Conservation (phyloP, 2,797 vertebrate species). For the Dicrostonyx torquatus region DNA sequence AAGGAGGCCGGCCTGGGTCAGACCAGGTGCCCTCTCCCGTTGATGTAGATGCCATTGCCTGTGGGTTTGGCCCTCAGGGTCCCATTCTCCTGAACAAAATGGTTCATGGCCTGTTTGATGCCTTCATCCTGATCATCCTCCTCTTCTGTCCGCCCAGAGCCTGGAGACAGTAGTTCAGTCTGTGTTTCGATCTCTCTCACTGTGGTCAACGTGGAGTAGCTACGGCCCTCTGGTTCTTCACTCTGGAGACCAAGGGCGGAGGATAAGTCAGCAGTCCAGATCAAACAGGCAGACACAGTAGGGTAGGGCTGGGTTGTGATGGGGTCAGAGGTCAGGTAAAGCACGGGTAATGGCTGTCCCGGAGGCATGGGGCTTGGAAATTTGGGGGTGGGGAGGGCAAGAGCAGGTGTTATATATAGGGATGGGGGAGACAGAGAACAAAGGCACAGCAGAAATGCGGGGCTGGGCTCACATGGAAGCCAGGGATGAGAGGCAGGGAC, state of each 20-base stretch:
- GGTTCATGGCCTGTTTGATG: slow-evolving; percentile 90
- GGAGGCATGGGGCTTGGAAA: not conserved
- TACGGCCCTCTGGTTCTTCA: slow-evolving; percentile 87
- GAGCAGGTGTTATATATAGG: not conserved
- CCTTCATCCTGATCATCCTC: slow-evolving; percentile 89
- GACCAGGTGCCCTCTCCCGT: slow-evolving; percentile 93
- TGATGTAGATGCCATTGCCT: slow-evolving; percentile 86
- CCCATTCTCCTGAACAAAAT: slow-evolving; percentile 91
- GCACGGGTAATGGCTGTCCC: not conserved
- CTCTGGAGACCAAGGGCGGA: slow-evolving; percentile 77
- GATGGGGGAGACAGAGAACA: not conserved
- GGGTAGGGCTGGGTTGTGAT: not conserved
- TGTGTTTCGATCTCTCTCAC: slow-evolving; percentile 87
- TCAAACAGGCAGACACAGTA: not conserved
- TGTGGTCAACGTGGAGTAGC: slow-evolving; percentile 92
- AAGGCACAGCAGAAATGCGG: not conserved
- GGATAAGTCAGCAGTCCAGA: not conserved
- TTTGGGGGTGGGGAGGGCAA: not conserved
- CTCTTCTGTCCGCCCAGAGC: slow-evolving; percentile 82
- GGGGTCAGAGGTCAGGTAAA: slow-evolving; percentile 50
- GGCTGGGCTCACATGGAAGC: not conserved
- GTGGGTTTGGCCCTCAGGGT: slow-evolving; percentile 88
- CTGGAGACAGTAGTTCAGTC: slow-evolving; percentile 89
- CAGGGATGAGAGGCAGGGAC: not conserved
- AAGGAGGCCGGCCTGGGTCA: slow-evolving; percentile 81